Conservation (phyloP, 2,888 invertebrate genomes). For the Drosophila aldrichi region DNA sequence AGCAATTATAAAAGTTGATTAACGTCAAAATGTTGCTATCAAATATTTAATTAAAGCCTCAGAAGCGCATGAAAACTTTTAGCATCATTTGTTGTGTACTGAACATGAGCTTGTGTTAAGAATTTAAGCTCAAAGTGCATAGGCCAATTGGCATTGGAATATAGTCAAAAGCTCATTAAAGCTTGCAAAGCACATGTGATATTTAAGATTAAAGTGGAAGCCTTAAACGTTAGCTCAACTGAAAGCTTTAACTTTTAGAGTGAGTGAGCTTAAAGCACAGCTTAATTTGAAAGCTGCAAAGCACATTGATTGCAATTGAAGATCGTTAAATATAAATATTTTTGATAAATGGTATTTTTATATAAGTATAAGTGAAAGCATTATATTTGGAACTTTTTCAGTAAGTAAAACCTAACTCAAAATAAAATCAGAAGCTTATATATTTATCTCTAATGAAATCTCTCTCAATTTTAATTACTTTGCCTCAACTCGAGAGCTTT, state of each 20-base stretch:
- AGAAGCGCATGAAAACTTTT: constrained; percentile 1
- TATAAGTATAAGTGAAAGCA: too few species aligned
- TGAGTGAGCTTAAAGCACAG: background rate
- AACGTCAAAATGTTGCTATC: constrained; percentile 6
- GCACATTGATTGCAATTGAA: background rate
- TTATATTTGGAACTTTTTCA: too few species aligned
- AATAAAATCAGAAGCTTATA: too few species aligned
- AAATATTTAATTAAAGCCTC: background rate
- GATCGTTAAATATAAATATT: too few species aligned
- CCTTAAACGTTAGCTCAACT: too few species aligned
- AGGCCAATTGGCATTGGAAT: too few species aligned
- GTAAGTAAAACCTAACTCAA: too few species aligned
- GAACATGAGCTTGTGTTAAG: background rate
- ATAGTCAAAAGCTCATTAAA: background rate
- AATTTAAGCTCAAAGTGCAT: background rate
- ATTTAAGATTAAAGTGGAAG: background rate
- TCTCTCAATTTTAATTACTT: background rate
- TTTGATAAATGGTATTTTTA: too few species aligned
- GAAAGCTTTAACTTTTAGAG: background rate
- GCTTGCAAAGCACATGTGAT: background rate
- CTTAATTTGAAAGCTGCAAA: background rate
- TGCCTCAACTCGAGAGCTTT: background rate
- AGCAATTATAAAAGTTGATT: constrained; percentile 27
- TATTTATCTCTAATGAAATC: background rate
- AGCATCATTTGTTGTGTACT: too few species aligned